phyloP scores from a whole-genome alignment of 2,888 invertebrate genomes.

The Caenorhabditis sp. region DNA sequence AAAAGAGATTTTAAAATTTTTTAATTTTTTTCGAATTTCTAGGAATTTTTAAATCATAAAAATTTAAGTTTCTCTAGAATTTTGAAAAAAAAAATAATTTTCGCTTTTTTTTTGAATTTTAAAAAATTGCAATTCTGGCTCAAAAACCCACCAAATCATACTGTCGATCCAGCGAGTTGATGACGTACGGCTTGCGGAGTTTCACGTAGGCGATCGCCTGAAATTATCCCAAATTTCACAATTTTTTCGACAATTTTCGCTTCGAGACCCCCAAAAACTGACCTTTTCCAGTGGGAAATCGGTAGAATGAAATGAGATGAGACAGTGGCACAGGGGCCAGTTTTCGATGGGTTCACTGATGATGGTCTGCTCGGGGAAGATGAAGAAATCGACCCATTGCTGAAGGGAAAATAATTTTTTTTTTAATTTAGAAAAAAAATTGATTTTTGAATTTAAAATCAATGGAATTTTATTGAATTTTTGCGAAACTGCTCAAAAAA shows the following conservation, averaged over 20 bases:
- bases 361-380: constrained; percentile 97
- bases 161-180: constrained; percentile 98
- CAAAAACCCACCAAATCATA: constrained; percentile 97
- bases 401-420: too few relatives aligned
- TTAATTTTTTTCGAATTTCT: too few relatives aligned
- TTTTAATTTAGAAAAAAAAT: too few relatives aligned
- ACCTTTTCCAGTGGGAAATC: constrained; percentile 92
- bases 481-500: too few relatives aligned
- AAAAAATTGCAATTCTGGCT: too few relatives aligned
- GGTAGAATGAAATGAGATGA: constrained; percentile 88
- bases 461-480: too few relatives aligned
- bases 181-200: constrained; percentile 94
- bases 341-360: constrained; percentile 95
- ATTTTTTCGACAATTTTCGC: background rate
- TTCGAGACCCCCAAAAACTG: constrained; percentile 9
- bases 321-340: constrained; percentile 98
- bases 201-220: constrained; percentile 95
- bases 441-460: too few relatives aligned
- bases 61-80: too few relatives aligned
- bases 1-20: too few relatives aligned
- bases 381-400: constrained; percentile 85
- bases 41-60: too few relatives aligned
- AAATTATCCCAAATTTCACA: background rate
- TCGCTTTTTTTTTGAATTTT: constrained; percentile 4
- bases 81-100: background rate